These are phyloP conservation scores for Turnix velox DNA, from an alignment of 2,113 vertebrate species.

Conservation along the genomic window DNA sequence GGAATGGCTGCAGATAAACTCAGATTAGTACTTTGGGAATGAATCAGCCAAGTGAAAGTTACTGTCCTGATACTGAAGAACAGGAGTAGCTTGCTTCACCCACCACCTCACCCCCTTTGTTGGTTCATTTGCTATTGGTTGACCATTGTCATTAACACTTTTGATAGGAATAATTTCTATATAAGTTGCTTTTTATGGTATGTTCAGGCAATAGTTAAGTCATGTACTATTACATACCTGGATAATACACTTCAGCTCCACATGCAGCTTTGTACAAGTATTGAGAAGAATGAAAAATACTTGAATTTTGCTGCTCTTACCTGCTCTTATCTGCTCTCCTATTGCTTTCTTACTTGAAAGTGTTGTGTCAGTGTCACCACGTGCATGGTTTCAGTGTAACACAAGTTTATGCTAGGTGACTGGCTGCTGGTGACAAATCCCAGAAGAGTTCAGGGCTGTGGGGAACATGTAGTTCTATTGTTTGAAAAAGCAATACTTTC, in stretches of 20 bases:
- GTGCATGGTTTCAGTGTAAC: background rate
- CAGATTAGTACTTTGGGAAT: background rate
- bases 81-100: background rate
- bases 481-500: background rate
- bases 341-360: background rate
- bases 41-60: background rate
- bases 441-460: background rate
- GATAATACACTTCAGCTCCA: background rate
- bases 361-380: background rate
- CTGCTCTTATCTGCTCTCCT: background rate
- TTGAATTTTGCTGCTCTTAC: background rate
- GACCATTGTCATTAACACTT: background rate
- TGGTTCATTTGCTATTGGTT: background rate
- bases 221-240: background rate
- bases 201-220: background rate
- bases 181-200: background rate
- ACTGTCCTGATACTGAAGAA: background rate
- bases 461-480: background rate
- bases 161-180: background rate
- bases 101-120: background rate
- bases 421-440: background rate
- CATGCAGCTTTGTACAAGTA: background rate
- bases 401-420: background rate
- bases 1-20: background rate
- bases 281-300: background rate